A percentile compares a stretch with the other conserved stretches of the same genome.
Conservation (phyloP, 2,888 invertebrate genomes). For the Leucophenga montana region DNA sequence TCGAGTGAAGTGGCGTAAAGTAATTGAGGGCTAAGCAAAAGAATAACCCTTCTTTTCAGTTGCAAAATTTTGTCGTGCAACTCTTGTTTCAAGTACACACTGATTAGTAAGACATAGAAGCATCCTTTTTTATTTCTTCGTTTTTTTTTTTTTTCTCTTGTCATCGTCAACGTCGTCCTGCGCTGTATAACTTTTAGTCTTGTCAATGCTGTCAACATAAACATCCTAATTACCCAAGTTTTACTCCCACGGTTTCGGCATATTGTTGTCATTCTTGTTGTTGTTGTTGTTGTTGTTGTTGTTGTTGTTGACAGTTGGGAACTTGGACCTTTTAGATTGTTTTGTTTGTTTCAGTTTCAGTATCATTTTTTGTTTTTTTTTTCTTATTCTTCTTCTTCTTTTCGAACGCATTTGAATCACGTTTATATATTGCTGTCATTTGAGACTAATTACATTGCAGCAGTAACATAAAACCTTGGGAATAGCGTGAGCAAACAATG, state of each 20-base stretch:
- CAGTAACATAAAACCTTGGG: too few relatives aligned
- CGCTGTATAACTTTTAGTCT: conserved; percentile 2
- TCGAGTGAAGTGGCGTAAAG: too few relatives aligned
- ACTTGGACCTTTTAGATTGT: conserved; percentile 1
- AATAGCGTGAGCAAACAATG: conserved; percentile 4
- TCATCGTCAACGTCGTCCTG: background rate
- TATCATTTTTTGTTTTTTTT: background rate
- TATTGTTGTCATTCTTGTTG: background rate
- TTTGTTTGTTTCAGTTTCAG: too few relatives aligned
- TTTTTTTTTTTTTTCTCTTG: conserved; percentile 8
- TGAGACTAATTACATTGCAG: conserved; percentile 6
- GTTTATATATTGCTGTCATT: conserved; percentile 12
- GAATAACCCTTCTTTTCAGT: too few relatives aligned
- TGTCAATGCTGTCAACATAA: conserved; percentile 48
- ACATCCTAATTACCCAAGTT: conserved; percentile 65
- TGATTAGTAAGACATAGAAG: conserved; percentile 4
- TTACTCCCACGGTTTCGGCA: conserved; percentile 3
- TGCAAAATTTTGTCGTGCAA: background rate
- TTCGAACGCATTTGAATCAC: background rate
- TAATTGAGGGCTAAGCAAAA: conserved; percentile 4
- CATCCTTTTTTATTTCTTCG: conserved; percentile 37
- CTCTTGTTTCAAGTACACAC: background rate
- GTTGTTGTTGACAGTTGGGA: conserved; percentile 38
- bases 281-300: conserved; percentile 40
- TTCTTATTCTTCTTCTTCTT: too few relatives aligned